These are phyloP conservation scores for Pangasius macronema DNA, from an alignment of 2,797 vertebrate genomes.

Conservation along the genomic window DNA sequence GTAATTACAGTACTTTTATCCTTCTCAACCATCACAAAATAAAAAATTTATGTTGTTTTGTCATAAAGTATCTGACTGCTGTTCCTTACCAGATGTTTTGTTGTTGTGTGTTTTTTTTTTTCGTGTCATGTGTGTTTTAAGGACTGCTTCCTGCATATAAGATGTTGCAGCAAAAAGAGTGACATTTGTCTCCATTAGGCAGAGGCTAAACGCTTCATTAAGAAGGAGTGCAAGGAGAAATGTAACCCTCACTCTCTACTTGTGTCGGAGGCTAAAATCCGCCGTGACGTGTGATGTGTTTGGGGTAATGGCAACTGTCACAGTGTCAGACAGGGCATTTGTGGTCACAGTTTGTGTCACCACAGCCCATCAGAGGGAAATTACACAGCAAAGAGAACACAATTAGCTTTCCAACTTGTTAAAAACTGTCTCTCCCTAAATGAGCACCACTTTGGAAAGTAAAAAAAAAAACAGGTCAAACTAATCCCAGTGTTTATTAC, in stretches of 20 bases:
- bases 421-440: slow-evolving; percentile 68
- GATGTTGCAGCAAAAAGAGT: slow-evolving; percentile 42
- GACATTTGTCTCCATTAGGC: slow-evolving; percentile 59
- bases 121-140: slow-evolving; percentile 31
- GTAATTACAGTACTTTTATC: slow-evolving; percentile 16
- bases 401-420: slow-evolving; percentile 71
- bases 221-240: slow-evolving; percentile 66
- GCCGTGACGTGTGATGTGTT: slow-evolving; percentile 67
- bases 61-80: not conserved
- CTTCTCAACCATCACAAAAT: slow-evolving; percentile 3
- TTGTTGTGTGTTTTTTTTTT: not conserved
- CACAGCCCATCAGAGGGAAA: slow-evolving; percentile 74
- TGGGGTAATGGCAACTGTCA: slow-evolving; percentile 75
- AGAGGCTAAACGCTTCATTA: slow-evolving; percentile 64
- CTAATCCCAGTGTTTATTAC: slow-evolving; percentile 40
- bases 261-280: slow-evolving; percentile 63
- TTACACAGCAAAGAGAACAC: slow-evolving; percentile 70
- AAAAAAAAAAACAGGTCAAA: slow-evolving; percentile 7
- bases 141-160: slow-evolving; percentile 39
- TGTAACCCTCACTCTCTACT: slow-evolving; percentile 36
- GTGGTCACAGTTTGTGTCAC: slow-evolving; percentile 67
- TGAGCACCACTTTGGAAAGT: slow-evolving; percentile 41
- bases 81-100: slow-evolving; percentile 18
- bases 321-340: slow-evolving; percentile 71
- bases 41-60: slow-evolving; percentile 5